Evolutionary conservation across 2,113 vertebrate genomes (phyloP).

Genomic region (Cryptomyrus ogoouensis): DNA sequence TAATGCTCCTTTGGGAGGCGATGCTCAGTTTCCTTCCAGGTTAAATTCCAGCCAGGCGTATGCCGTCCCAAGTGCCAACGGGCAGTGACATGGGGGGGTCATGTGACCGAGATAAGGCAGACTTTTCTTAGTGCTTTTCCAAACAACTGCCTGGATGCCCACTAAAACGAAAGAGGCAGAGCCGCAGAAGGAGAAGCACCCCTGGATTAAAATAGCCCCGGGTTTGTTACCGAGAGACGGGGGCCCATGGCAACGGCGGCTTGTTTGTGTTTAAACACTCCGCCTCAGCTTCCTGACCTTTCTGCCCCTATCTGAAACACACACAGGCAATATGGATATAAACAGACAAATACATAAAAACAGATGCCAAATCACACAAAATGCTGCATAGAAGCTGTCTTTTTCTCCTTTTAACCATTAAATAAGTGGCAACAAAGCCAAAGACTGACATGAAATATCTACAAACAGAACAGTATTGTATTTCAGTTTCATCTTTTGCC

Average conservation of each 20-base stretch:
- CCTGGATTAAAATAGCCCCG: constrained; percentile 35
- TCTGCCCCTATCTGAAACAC: constrained; percentile 9
- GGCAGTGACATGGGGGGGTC: not conserved
- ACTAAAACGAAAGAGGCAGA: not conserved
- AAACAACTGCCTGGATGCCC: not conserved
- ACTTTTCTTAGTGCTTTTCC: not conserved
- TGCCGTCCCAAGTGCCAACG: not conserved
- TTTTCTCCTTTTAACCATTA: not conserved
- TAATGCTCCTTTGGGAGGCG: not conserved
- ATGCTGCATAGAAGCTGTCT: not conserved
- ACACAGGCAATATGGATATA: not conserved
- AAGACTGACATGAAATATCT: not conserved
- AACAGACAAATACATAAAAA: not conserved
- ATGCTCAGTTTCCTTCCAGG: too few species aligned
- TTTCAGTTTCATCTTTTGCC: not conserved
- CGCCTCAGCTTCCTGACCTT: constrained; percentile 29
- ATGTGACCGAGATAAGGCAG: not conserved
- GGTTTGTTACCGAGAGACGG: not conserved
- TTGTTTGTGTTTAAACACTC: constrained; percentile 43
- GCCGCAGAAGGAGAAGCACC: not conserved
- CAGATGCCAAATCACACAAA: not conserved
- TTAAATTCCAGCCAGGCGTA: not conserved
- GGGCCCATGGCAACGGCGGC: constrained; percentile 36
- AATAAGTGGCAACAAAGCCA: not conserved
- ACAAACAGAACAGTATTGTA: not conserved